Evolutionary conservation across 2,888 invertebrate species (phyloP).

Genomic region (Agriotes lineatus): DNA sequence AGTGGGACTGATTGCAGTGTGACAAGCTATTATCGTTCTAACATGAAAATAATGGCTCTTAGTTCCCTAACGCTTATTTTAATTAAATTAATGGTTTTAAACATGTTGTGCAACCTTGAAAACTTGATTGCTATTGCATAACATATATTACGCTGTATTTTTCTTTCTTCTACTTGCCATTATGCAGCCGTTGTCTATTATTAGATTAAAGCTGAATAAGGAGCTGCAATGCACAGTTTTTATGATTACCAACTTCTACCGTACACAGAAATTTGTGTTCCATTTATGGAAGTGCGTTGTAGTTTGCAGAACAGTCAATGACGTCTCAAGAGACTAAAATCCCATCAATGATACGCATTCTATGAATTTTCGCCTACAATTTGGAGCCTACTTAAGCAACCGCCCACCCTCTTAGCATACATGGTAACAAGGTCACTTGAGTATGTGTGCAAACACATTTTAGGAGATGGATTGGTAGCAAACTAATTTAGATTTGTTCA

Average conservation of each 20-base stretch:
- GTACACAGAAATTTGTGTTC: not conserved
- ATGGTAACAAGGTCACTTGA: slow-evolving; percentile 37
- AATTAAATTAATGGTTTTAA: slow-evolving; percentile 16
- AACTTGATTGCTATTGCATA: slow-evolving; percentile 22
- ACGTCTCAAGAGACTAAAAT: not conserved
- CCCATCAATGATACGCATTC: not conserved
- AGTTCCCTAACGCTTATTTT: slow-evolving; percentile 11
- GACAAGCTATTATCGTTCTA: not conserved
- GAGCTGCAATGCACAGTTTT: not conserved
- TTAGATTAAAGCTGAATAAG: not conserved
- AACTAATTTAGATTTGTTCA: not conserved
- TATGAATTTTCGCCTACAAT: slow-evolving; percentile 21
- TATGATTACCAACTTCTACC: not conserved
- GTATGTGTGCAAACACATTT: slow-evolving; percentile 22
- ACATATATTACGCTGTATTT: slow-evolving; percentile 25
- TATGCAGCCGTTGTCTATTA: not conserved
- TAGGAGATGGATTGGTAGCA: slow-evolving; percentile 2
- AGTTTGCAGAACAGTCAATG: not conserved
- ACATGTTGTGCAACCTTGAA: slow-evolving; percentile 22
- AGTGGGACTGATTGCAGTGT: not conserved
- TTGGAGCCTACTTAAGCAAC: slow-evolving; percentile 15
- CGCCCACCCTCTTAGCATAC: slow-evolving; percentile 32
- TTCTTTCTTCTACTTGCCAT: not conserved
- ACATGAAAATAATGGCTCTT: not conserved
- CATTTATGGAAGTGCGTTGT: not conserved